These are phyloP conservation scores for Oxystoma pomonae DNA, from an alignment of 2,888 invertebrate genomes.

Conservation along the genomic window DNA sequence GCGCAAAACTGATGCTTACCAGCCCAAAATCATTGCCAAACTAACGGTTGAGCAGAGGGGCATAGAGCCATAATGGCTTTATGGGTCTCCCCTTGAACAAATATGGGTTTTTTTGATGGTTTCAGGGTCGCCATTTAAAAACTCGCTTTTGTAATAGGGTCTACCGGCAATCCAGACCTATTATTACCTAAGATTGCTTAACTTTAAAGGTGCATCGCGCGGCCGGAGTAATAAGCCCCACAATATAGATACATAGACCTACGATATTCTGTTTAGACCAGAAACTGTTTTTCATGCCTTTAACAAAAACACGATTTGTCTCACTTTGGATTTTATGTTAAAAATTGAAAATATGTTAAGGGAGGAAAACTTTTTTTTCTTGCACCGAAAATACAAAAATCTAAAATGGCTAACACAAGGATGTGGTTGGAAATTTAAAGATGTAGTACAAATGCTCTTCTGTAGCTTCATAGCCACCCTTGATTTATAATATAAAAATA, in stretches of 20 bases:
- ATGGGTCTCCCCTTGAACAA: constrained; percentile 38
- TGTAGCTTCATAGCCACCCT: too few species aligned
- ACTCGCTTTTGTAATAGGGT: constrained; percentile 45
- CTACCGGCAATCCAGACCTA: constrained; percentile 39
- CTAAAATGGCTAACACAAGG: too few species aligned
- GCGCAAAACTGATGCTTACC: constrained; percentile 13
- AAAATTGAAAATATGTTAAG: too few species aligned
- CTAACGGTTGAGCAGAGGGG: background rate
- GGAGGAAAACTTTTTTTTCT: too few species aligned
- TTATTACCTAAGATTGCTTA: constrained; percentile 37
- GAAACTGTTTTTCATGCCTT: too few species aligned
- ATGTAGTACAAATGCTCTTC: too few species aligned
- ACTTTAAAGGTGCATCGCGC: constrained; percentile 1
- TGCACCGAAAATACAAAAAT: too few species aligned
- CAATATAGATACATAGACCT: background rate
- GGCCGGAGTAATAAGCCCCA: too few species aligned
- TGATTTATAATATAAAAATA: too few species aligned
- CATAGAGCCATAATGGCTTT: background rate
- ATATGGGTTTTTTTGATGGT: constrained; percentile 37
- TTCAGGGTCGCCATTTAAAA: constrained; percentile 48
- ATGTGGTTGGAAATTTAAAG: too few species aligned
- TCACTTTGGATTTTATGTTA: too few species aligned
- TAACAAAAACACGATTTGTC: too few species aligned
- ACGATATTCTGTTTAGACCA: background rate
- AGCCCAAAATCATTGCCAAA: constrained; percentile 2